phyloP scores from a whole-genome alignment of 1,140 invertebrate species.

The Asbolus verrucosus region DNA sequence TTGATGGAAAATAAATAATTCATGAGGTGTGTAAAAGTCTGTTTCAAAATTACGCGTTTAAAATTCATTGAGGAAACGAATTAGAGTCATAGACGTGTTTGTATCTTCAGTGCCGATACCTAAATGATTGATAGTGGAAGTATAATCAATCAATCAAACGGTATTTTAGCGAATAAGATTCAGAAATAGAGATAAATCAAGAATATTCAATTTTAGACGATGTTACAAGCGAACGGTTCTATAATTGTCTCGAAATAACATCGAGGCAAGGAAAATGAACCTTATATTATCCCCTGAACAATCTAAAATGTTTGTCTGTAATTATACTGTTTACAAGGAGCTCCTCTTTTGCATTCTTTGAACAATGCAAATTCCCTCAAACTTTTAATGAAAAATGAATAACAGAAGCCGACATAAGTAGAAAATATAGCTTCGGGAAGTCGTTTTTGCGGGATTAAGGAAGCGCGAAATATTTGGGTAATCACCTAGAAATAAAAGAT shows the following conservation, averaged over 20 bases:
- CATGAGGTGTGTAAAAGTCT: not conserved
- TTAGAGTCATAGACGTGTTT: constrained; percentile 28
- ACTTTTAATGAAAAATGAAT: constrained; percentile 14
- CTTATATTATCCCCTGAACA: not conserved
- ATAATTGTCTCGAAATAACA: constrained; percentile 26
- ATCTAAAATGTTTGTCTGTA: constrained; percentile 17
- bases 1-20: constrained; percentile 18
- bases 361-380: constrained; percentile 19
- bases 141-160: constrained; percentile 33
- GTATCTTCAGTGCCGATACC: constrained; percentile 12
- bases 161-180: constrained; percentile 32
- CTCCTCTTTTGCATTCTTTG: not conserved
- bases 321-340: constrained; percentile 6
- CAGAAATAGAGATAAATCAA: constrained; percentile 28
- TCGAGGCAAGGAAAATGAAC: constrained; percentile 3
- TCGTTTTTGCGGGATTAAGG: constrained; percentile 9
- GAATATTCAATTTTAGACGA: constrained; percentile 10
- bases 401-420: constrained; percentile 6
- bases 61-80: not conserved
- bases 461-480: constrained; percentile 10
- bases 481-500: constrained; percentile 5
- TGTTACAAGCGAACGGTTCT: constrained; percentile 6
- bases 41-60: not conserved
- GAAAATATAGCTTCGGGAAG: not conserved
- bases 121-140: constrained; percentile 26